These are phyloP conservation scores for Fabriciana adippe DNA, from an alignment of 2,888 invertebrate species.

Conservation along the genomic window DNA sequence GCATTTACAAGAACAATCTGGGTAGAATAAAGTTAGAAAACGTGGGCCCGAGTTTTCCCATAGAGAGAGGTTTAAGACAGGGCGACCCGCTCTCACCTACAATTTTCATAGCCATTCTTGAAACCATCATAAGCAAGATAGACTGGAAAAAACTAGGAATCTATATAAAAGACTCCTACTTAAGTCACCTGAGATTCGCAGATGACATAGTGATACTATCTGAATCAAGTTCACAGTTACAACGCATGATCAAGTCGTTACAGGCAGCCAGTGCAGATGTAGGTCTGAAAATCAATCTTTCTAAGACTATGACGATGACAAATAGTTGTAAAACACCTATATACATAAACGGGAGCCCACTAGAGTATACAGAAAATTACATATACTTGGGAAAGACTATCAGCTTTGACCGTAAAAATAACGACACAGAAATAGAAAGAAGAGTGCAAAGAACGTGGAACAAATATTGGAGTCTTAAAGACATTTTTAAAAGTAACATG, in stretches of 20 bases:
- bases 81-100: slow-evolving; percentile 37
- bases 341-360: slow-evolving; percentile 12
- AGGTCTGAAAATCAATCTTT: too few relatives aligned
- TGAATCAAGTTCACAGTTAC: slow-evolving; percentile 20
- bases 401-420: too few relatives aligned
- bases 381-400: slow-evolving; percentile 32
- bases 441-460: too few relatives aligned
- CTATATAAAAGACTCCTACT: too few relatives aligned
- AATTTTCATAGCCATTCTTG: slow-evolving; percentile 26
- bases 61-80: slow-evolving; percentile 36
- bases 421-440: too few relatives aligned
- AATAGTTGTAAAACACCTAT: slow-evolving; percentile 16
- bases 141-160: slow-evolving; percentile 25
- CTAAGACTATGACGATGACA: too few relatives aligned
- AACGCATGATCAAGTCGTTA: slow-evolving; percentile 23
- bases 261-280: neutral
- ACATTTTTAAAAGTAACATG: too few relatives aligned
- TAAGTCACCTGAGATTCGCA: slow-evolving; percentile 16
- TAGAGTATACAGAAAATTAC: slow-evolving; percentile 35
- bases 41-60: slow-evolving; percentile 20
- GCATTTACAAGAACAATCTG: slow-evolving; percentile 26
- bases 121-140: slow-evolving; percentile 21
- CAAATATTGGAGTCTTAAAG: too few relatives aligned
- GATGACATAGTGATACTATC: slow-evolving; percentile 25
- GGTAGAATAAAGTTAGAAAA: slow-evolving; percentile 35